These are phyloP conservation scores for Herpetotheres cachinnans DNA, from an alignment of 2,113 vertebrate genomes.

Conservation along the genomic window DNA sequence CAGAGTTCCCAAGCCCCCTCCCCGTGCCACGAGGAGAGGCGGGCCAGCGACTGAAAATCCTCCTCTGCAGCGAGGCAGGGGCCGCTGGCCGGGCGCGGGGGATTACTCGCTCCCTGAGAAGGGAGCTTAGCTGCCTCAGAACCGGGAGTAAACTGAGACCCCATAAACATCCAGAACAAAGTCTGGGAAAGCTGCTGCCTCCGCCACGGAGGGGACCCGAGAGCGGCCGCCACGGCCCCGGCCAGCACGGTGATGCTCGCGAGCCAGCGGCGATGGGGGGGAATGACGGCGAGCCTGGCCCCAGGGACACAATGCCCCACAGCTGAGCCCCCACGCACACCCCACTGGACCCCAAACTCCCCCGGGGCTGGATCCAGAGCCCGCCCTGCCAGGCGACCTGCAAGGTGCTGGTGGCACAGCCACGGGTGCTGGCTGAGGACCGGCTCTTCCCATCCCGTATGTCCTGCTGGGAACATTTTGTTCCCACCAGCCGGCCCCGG, in stretches of 20 bases:
- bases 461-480: conserved; percentile 37
- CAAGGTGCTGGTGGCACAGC: neutral
- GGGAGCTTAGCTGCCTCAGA: conserved; percentile 25
- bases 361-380: rapidly evolving
- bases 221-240: rapidly evolving
- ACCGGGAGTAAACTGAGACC: conserved; percentile 21
- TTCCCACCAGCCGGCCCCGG: neutral
- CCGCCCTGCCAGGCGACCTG: neutral
- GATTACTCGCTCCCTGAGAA: neutral
- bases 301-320: rapidly evolving
- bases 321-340: neutral
- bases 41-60: neutral
- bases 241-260: neutral
- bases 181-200: conserved; percentile 16
- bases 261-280: rapidly evolving
- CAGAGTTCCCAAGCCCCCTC: neutral
- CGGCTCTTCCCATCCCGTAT: neutral
- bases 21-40: neutral
- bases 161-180: conserved; percentile 27
- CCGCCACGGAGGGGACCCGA: rapidly evolving
- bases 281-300: neutral
- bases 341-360: neutral
- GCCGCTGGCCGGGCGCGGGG: neutral
- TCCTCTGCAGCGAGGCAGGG: neutral
- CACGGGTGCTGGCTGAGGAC: neutral